Percentiles rank a stretch among this genome's conserved stretches.
Conservation (phyloP, 2,113 vertebrate species). For the Pungitius pungitius region DNA sequence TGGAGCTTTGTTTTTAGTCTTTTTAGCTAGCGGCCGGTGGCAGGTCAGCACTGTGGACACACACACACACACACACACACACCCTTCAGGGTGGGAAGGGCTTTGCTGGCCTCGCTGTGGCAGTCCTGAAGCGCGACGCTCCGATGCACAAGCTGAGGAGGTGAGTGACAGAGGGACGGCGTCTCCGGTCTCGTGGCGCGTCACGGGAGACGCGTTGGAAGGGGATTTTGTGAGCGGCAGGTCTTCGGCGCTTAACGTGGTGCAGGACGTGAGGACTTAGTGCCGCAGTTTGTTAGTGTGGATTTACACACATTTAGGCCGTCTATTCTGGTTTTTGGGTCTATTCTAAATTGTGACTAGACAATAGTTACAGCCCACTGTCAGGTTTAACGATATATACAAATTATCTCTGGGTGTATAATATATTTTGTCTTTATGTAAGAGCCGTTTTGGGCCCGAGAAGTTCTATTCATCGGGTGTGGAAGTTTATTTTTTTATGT, state of each 20-base stretch:
- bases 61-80: neutral
- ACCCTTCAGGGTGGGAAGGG: conserved; percentile 32
- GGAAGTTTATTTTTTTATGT: conserved; percentile 7
- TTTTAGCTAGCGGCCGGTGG: conserved; percentile 28
- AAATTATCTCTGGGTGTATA: neutral
- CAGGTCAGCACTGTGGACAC: conserved; percentile 34
- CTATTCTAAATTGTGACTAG: neutral
- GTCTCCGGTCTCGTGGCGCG: neutral
- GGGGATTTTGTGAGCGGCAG: neutral
- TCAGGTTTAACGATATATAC: neutral
- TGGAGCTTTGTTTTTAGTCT: conserved; percentile 25
- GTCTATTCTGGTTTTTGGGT: neutral
- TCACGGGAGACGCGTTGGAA: neutral
- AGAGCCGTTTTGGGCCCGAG: neutral
- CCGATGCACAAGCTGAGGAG: conserved; percentile 40
- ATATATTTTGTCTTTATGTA: neutral
- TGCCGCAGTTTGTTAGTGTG: neutral
- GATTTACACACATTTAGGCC: neutral
- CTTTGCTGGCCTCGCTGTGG: conserved; percentile 25
- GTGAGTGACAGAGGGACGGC: conserved; percentile 49
- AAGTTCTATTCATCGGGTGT: neutral
- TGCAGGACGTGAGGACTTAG: neutral
- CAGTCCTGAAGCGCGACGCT: conserved; percentile 12
- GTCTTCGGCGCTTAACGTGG: neutral
- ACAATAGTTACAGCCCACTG: neutral